Percentiles rank a stretch among this genome's conserved stretches.
phyloP scores from a whole-genome alignment of 2,113 vertebrate genomes.

The Echinops telfairi region DNA sequence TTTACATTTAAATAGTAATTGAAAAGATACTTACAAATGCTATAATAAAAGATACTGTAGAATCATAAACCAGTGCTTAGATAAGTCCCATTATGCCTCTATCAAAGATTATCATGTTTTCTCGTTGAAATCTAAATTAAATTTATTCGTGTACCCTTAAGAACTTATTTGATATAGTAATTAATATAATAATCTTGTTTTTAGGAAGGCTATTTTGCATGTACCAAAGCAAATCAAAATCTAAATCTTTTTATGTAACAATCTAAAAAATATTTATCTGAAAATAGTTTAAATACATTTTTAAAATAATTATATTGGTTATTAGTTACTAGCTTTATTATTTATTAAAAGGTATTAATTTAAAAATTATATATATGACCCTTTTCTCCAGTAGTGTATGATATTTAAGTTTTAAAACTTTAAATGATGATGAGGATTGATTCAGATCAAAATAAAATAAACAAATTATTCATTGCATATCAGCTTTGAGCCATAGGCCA shows the following conservation, averaged over 20 bases:
- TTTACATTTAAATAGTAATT: slow-evolving; percentile 17
- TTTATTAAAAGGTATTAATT: too few species aligned
- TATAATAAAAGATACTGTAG: too few species aligned
- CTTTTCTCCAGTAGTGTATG: too few species aligned
- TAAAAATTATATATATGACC: too few species aligned
- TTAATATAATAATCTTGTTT: background rate
- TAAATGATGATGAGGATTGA: background rate
- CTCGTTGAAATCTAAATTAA: background rate
- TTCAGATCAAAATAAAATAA: background rate
- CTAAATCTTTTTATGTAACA: too few species aligned
- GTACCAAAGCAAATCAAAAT: background rate
- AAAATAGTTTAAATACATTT: too few species aligned
- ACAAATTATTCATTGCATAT: background rate
- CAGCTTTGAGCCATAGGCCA: background rate
- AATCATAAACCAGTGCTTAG: too few species aligned
- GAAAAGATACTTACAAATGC: background rate
- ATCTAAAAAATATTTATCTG: too few species aligned
- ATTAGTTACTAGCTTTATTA: too few species aligned
- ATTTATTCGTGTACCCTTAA: background rate
- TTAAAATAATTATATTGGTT: too few species aligned
- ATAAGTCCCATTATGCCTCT: slow-evolving; percentile 6
- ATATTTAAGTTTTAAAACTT: background rate
- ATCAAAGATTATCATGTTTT: background rate
- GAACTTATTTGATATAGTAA: background rate
- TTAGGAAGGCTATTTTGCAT: background rate